Base-by-base conservation (phyloP, 2,888 invertebrate species). In the Cephus sareptanus region DNA sequence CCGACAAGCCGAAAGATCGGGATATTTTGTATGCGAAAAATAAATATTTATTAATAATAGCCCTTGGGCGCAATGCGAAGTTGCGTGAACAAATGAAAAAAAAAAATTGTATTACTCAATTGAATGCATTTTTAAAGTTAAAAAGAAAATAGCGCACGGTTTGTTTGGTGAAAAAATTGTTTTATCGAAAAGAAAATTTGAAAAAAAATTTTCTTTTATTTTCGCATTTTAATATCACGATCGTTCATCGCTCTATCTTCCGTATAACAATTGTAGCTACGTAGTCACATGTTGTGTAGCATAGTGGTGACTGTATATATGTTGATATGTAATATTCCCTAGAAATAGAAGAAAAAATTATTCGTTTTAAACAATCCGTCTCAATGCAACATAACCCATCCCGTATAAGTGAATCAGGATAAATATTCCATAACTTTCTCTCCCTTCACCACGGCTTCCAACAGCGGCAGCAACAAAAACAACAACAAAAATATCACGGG, bases 311-410 rank as follows among this genome's bases (percentile, higher is more conserved):
- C 89, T 90, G 90, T 90, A 90, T 90, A 90, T 90, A 90, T 90
- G 90, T 90, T 88, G 86, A 90, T 90, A 90, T 91, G 91, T 90
- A 90, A 90, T 88, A 90, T 90, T 90, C 88, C 86, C 88, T 87
- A 86, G 85, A 85, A 83, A 87, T 87, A 87, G 81, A 84, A 82
- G 83, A 85, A 84, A 56, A 56, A 78, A 83, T 84, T 81, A 85
- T 83, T 84, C 81, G 81, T 84, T 86, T 83, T 82, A 82, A 86
- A 81, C 74, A 76, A 74, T 73, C 78, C 40, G 13, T 76, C 56
- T 37, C 9, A 40, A 6, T 56, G 9, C 23, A 23, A 9, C 9
- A 9, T 2, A 56, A 56, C 56, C 56, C 56, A 56, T 56, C 56
- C 56, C 23, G 56, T 56, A 23, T 9, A 23, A 56, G 56, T 23